Base-by-base conservation (phyloP, 2,113 vertebrate species). In the Nothoprocta perdicaria region DNA sequence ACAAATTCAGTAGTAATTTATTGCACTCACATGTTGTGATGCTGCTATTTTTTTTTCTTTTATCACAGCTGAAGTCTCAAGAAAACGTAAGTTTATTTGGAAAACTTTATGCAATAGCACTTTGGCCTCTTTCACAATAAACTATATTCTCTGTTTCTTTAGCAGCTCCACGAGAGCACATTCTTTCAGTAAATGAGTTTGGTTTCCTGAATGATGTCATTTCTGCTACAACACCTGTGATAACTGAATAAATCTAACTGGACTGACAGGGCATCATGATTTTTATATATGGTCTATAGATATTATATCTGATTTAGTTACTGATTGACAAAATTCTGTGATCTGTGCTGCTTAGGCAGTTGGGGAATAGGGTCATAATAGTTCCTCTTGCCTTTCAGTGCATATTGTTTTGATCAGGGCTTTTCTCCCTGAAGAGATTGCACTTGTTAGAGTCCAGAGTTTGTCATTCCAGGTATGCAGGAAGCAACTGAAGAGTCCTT, bases 161-260 rank as follows among this genome's bases (percentile, higher is more conserved):
- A n/a, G 67, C 38, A 6, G 60, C 94, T 80, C 50, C 26, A 14
- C 48, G 65, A 87, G 81, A 87, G 74, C 84, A 62, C 33, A n/a
- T 86, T 97, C 88, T 40, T 24, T 78, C 79, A 12, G 84, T 60
- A 79, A 80, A 72, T 91, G 89, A 96, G 91, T 24, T 78, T 90
- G 79, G 48, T 85, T 79, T 96, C 81, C 68, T 23, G 66, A 87
- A 88, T 93, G 92, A 94, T 95, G 94, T 92, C 95, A 96, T 93
- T 93, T 80, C 81, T 84, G 60, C 91, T 71, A 82, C 79, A 91
- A 84, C 91, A 40, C 9, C 5, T 12, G 62, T 7, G n/a, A 69
- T 93, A 89, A 71, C 82, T n/a, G 94, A 85, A 74, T 89, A 80
- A 93, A 92, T 93, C 81, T 81, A 76, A 1, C 63, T 69, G 78